Conservation (phyloP, 1,140 invertebrate genomes). For the Drosophila ercepeae region DNA sequence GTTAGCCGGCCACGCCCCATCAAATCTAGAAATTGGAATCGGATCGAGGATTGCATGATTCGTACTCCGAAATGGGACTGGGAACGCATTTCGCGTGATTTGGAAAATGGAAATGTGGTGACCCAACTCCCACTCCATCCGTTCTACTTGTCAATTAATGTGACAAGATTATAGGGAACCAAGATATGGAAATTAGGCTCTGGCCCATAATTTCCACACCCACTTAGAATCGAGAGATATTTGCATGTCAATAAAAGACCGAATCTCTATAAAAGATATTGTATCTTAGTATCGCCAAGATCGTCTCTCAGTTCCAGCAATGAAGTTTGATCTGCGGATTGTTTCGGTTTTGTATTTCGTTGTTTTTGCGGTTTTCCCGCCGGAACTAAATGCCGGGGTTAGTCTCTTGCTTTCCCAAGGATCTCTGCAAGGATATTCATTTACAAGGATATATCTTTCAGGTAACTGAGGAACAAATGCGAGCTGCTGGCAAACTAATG, state of each 20-base stretch:
- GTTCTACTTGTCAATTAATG: slow-evolving; percentile 16
- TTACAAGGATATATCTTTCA: not conserved
- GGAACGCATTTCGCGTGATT: slow-evolving; percentile 21
- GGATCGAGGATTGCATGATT: not conserved
- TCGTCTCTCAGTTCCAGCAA: not conserved
- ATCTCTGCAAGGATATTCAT: not conserved
- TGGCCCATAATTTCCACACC: slow-evolving; percentile 19
- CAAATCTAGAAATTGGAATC: not conserved
- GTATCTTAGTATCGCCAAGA: not conserved
- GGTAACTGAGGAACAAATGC: slow-evolving; percentile 85
- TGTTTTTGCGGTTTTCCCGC: not conserved
- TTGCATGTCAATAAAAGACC: slow-evolving; percentile 22
- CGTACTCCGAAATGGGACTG: not conserved
- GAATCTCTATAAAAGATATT: slow-evolving; percentile 20
- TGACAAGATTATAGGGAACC: slow-evolving; percentile 19
- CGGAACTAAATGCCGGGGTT: slow-evolving; percentile 17
- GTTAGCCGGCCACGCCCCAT: not conserved
- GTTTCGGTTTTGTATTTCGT: not conserved
- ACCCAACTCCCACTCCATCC: slow-evolving; percentile 9
- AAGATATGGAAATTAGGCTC: slow-evolving; percentile 21
- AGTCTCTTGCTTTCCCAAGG: not conserved
- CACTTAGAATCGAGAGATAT: not conserved
- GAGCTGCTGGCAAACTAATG: slow-evolving; percentile 68
- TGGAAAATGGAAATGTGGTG: not conserved
- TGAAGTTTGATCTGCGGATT: slow-evolving; percentile 16